Percentiles rank a stretch among this genome's conserved stretches.
These are phyloP conservation scores for Drosophila melanica DNA, from an alignment of 1,140 invertebrate species.

Conservation along the genomic window DNA sequence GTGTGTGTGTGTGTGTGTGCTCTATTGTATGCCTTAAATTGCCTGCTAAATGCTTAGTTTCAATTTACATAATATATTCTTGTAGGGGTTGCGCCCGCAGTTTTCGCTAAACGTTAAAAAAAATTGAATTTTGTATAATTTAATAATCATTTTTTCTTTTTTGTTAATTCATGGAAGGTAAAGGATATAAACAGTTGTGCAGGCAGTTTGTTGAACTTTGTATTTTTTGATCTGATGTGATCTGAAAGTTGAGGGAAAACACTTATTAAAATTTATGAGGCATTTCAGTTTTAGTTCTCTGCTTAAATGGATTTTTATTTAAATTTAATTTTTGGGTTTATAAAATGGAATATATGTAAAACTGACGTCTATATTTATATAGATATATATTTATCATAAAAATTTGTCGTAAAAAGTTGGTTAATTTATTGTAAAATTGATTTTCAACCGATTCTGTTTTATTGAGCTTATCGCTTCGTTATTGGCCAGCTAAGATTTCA, in stretches of 20 bases:
- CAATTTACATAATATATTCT: conserved; percentile 67
- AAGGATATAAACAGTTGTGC: no score
- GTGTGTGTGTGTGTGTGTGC: conserved; percentile 8
- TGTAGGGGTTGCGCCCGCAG: conserved; percentile 64
- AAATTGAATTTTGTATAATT: conserved; percentile 38
- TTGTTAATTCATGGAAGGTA: background rate
- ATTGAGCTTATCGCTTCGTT: no score
- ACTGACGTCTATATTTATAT: no score
- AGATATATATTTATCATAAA: no score
- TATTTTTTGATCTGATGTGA: background rate
- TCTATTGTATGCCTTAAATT: conserved; percentile 45
- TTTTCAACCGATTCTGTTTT: no score
- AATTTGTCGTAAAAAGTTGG: no score
- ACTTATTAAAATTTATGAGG: background rate
- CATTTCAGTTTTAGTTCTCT: no score
- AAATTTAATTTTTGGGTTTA: no score
- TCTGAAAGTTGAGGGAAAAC: background rate
- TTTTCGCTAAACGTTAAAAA: conserved; percentile 28
- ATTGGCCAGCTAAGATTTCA: background rate
- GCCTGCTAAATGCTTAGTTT: conserved; percentile 63
- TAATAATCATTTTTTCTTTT: conserved; percentile 38
- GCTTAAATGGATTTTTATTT: no score
- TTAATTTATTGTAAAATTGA: no score
- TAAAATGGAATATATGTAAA: no score
- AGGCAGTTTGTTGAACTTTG: conserved; percentile 14